Base-by-base conservation (phyloP, 2,797 vertebrate genomes). In the Propithecus deckenii region DNA sequence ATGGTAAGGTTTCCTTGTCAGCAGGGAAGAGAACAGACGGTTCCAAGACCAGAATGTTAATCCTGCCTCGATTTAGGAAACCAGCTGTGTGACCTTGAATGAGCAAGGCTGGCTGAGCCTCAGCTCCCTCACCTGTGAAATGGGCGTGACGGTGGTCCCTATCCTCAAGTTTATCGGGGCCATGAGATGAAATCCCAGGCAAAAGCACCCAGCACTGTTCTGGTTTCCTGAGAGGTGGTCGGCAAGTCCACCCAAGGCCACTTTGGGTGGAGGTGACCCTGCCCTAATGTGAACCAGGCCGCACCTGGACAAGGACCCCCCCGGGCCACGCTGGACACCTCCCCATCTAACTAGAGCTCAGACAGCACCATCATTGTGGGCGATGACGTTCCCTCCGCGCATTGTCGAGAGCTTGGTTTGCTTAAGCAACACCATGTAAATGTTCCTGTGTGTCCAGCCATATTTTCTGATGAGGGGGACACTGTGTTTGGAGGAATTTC, bases 151-250 rank as follows among this genome's bases (percentile, higher is more conserved):
- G 11, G 12, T 8, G 41, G 28, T 30, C 35, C 2, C 55, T 41
- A 9, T 32, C n/a, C 6, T 7, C 43, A 15, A 12, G 50, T 10
- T 67, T 41, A 22, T 7, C 35, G 25, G 5, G 28, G 43, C 22
- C n/a, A 38, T 25, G 41, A 92, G 43, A 25, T 25, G 43, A 72
- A 35, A 61, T 30, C 43, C 81, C 52, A 83, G 30, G n/a, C 46
- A 35, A 30, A 63, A 61, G n/a, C 50, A 4, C 18, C 23, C 35
- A 55, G 79, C 41, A n/a, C 8, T 25, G 22, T 41, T 75, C 25
- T 12, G 35, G 0, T 1, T 17, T 43, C 0, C 0, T 7, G 12
- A 65, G 63, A 50, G 28, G 48, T 1, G 2, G 50, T 14, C 32
- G 2, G 52, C 5, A 30, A 41, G 43, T 17, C 4, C 41, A 46